Conservation (phyloP, 2,797 vertebrate species). For the Poeciliopsis turneri region DNA sequence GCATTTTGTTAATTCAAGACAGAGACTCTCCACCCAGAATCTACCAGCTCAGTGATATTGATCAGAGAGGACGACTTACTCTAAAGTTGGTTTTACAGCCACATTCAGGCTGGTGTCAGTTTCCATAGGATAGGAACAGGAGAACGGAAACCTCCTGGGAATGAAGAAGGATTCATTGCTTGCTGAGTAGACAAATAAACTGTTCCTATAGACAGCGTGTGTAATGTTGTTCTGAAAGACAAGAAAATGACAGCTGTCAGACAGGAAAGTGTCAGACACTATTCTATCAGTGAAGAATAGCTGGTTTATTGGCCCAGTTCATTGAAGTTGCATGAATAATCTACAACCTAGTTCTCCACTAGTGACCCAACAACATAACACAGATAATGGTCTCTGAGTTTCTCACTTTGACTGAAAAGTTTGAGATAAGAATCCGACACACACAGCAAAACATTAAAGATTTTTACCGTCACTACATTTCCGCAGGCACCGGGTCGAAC, state of each 20-base stretch:
- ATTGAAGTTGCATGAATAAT: not conserved
- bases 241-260: too few relatives aligned
- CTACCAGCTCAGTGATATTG: not conserved
- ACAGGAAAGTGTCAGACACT: too few relatives aligned
- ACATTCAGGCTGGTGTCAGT: slow-evolving; percentile 70
- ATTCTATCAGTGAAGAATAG: too few relatives aligned
- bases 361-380: not conserved
- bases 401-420: not conserved
- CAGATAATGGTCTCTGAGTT: not conserved
- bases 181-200: slow-evolving; percentile 62
- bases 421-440: not conserved
- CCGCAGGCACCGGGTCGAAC: slow-evolving; percentile 57
- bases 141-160: slow-evolving; percentile 78
- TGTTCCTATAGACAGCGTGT: slow-evolving; percentile 70
- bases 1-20: not conserved
- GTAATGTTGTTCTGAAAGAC: slow-evolving; percentile 66
- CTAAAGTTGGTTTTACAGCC: slow-evolving; percentile 66
- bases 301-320: not conserved
- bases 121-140: slow-evolving; percentile 77
- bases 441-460: not conserved
- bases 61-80: slow-evolving; percentile 55
- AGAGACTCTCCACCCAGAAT: not conserved
- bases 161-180: slow-evolving; percentile 59
- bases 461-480: slow-evolving; percentile 63
- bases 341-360: not conserved